phyloP scores from a whole-genome alignment of 2,888 invertebrate genomes.

The Eupithecia insigniata region DNA sequence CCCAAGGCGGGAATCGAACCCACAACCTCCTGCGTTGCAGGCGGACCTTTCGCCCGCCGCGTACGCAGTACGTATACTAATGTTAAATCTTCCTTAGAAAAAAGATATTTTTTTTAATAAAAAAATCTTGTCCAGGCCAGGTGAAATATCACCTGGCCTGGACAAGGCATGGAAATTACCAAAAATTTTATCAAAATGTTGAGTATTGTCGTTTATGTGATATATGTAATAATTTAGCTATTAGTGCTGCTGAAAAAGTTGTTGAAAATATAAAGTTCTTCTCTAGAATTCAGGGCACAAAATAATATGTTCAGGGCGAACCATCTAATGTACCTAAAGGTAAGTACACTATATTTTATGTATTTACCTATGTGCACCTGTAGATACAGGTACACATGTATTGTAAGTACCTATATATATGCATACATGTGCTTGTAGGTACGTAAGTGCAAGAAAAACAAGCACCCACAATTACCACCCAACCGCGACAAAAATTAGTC shows the following conservation, averaged over 20 bases:
- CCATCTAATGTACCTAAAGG: not conserved
- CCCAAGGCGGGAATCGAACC: no score
- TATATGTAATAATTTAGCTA: not conserved
- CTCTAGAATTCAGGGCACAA: not conserved
- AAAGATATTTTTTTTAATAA: no score
- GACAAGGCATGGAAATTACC: no score
- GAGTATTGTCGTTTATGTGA: no score
- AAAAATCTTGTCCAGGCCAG: no score
- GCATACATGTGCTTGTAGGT: not conserved
- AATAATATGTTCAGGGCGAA: not conserved
- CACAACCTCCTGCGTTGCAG: no score
- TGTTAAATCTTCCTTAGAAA: not conserved
- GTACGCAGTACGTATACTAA: no score
- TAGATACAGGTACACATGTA: no score
- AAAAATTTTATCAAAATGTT: not conserved
- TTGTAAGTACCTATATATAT: no score
- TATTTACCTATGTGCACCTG: not conserved
- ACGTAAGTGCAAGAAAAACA: not conserved
- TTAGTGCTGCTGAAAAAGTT: not conserved
- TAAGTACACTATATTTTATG: not conserved
- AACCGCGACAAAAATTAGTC: constrained; percentile 24
- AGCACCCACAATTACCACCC: constrained; percentile 9
- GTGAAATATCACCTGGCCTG: no score
- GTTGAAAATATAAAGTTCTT: not conserved
- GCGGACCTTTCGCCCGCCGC: no score